phyloP scores from a whole-genome alignment of 2,113 vertebrate genomes.

The Pica pica region DNA sequence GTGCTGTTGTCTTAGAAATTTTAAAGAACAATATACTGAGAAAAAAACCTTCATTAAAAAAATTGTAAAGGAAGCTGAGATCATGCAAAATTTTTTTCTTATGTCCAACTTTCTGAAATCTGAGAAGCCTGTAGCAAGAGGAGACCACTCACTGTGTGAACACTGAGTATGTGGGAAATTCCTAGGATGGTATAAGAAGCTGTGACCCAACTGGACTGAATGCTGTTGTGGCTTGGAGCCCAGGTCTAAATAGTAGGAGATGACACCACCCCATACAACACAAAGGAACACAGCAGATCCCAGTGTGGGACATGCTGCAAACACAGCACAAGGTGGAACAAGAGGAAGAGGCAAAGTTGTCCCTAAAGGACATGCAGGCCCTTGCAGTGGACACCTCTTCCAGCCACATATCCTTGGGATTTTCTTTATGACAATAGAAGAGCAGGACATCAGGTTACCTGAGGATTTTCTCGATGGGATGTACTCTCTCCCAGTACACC shows the following conservation, averaged over 20 bases:
- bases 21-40: background rate
- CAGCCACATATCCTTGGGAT: background rate
- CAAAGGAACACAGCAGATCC: background rate
- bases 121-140: background rate
- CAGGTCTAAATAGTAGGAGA: accelerated
- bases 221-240: background rate
- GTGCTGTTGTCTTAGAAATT: background rate
- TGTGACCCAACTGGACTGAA: background rate
- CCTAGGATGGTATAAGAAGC: accelerated
- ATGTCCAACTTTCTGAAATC: background rate
- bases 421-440: background rate
- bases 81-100: background rate
- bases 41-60: background rate
- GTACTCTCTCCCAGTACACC: background rate
- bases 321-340: background rate
- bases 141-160: background rate
- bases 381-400: background rate
- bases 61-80: background rate
- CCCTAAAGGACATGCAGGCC: background rate
- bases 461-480: background rate
- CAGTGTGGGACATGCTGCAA: background rate
- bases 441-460: background rate
- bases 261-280: background rate
- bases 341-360: background rate
- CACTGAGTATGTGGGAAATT: background rate